These are phyloP conservation scores for Cryptops parisi DNA, from an alignment of 2,888 invertebrate species.

Conservation along the genomic window DNA sequence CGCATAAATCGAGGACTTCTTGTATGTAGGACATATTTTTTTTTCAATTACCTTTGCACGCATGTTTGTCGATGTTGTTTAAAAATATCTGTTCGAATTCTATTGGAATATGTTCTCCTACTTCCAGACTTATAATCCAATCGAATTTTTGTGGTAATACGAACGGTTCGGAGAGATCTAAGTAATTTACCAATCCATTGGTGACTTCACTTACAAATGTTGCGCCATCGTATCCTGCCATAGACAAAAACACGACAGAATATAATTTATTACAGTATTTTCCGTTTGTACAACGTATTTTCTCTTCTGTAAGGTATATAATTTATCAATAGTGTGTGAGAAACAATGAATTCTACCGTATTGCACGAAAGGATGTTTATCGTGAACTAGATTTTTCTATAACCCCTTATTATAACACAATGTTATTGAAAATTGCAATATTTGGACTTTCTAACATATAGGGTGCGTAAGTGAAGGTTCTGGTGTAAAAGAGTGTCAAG, in stretches of 20 bases:
- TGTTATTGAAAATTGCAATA: too few relatives aligned
- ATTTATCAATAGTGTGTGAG: too few relatives aligned
- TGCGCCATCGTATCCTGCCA: conserved; percentile 15
- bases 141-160: conserved; percentile 11
- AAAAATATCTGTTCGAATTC: conserved; percentile 17
- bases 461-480: too few relatives aligned
- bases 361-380: too few relatives aligned
- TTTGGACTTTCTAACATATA: too few relatives aligned
- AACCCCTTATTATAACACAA: too few relatives aligned
- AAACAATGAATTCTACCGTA: too few relatives aligned
- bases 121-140: conserved; percentile 21
- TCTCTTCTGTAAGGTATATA: too few relatives aligned
- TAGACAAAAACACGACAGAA: not conserved
- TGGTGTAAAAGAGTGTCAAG: too few relatives aligned
- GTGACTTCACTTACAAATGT: conserved; percentile 11
- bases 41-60: conserved; percentile 19
- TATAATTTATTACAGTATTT: not conserved
- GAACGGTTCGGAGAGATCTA: conserved; percentile 11
- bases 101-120: conserved; percentile 20
- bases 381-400: too few relatives aligned
- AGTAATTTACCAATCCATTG: conserved; percentile 4
- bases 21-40: too few relatives aligned
- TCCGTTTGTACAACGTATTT: not conserved
- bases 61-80: conserved; percentile 19
- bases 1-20: too few relatives aligned